A percentile compares a stretch with the other conserved stretches of the same genome.
Evolutionary conservation across 1,140 invertebrate genomes (phyloP).

Genomic region (Augochlora pura): DNA sequence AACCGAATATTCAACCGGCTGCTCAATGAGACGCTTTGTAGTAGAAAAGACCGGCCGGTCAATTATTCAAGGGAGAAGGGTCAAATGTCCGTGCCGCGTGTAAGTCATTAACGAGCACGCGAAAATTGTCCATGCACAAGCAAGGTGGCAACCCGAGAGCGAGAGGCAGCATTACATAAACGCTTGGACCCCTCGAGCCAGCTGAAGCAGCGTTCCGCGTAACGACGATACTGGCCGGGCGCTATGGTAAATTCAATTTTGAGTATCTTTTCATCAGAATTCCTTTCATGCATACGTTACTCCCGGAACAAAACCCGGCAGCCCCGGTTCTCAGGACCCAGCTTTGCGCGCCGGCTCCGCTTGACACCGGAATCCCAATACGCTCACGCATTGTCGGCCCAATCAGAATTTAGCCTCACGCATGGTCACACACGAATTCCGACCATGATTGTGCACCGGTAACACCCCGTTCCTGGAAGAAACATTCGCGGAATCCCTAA

Average conservation of each 20-base stretch:
- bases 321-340: background rate
- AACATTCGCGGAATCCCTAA: conserved; percentile 20
- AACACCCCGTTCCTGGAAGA: conserved; percentile 8
- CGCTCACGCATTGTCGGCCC: background rate
- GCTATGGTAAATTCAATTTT: conserved; percentile 57
- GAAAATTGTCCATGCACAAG: conserved; percentile 33
- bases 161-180: conserved; percentile 46
- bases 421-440: conserved; percentile 33
- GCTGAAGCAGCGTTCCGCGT: conserved; percentile 46
- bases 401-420: conserved; percentile 25
- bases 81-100: background rate
- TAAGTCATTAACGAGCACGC: conserved; percentile 3
- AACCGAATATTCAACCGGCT: background rate
- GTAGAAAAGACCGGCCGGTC: conserved; percentile 2
- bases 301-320: background rate
- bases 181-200: conserved; percentile 42
- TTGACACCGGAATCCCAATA: conserved; percentile 24
- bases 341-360: background rate
- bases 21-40: background rate
- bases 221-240: conserved; percentile 33
- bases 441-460: background rate
- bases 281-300: conserved; percentile 41
- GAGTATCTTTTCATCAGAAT: conserved; percentile 54
- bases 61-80: conserved; percentile 44
- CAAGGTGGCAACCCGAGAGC: conserved; percentile 2